Conservation (phyloP, 2,888 invertebrate genomes). For the Coleophora flavipennella region DNA sequence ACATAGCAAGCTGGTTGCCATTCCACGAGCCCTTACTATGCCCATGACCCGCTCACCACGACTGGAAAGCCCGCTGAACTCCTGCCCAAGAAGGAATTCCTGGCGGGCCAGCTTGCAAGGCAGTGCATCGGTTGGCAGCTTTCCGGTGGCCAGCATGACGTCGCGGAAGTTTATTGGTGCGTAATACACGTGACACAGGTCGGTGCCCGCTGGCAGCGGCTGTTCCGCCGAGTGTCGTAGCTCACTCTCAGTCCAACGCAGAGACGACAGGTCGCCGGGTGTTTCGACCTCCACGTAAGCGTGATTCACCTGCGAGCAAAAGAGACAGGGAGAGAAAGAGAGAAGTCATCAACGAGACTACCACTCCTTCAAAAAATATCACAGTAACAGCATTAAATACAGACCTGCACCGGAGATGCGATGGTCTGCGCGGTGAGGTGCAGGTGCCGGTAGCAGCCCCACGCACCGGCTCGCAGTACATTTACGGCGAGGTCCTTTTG, state of each 20-base stretch:
- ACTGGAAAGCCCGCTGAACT: conserved; percentile 90
- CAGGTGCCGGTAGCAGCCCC: conserved; percentile 92
- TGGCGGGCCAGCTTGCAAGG: conserved; percentile 88
- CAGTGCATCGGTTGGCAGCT: conserved; percentile 95
- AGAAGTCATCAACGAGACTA: too few relatives aligned
- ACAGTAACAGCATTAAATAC: too few relatives aligned
- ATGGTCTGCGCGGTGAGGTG: conserved; percentile 57
- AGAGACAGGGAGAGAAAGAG: too few relatives aligned
- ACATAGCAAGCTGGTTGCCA: conserved; percentile 91
- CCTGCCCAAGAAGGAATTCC: conserved; percentile 95
- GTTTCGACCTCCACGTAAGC: conserved; percentile 95
- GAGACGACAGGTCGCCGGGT: conserved; percentile 93
- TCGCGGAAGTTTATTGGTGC: conserved; percentile 98
- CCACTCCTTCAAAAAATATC: too few relatives aligned
- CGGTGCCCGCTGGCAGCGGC: conserved; percentile 37
- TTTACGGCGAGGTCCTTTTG: conserved; percentile 88
- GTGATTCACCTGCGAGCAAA: conserved; percentile 83
- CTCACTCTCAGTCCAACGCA: conserved; percentile 92
- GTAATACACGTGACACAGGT: conserved; percentile 90
- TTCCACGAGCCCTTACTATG: conserved; percentile 88
- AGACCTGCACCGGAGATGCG: conserved; percentile 32
- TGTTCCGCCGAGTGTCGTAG: conserved; percentile 43
- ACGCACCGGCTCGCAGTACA: conserved; percentile 83
- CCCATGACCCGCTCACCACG: conserved; percentile 90
- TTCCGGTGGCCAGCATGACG: conserved; percentile 97